A percentile compares a stretch with the other conserved stretches of the same genome.
These are phyloP conservation scores for Podabrus alpinus DNA, from an alignment of 2,888 invertebrate species.

Conservation along the genomic window DNA sequence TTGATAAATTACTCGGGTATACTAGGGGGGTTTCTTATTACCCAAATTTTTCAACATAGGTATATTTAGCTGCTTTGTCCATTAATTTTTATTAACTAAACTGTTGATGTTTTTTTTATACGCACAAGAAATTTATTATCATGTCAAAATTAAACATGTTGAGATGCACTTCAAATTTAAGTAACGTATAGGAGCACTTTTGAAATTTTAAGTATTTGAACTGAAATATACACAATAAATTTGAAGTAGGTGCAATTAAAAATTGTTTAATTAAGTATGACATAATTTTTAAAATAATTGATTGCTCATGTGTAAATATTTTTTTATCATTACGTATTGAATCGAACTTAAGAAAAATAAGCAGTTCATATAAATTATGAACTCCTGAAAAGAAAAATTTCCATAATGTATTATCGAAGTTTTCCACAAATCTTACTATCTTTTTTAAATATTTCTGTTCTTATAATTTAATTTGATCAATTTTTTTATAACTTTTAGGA, in stretches of 20 bases:
- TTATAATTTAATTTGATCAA: too few species aligned
- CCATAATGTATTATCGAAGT: too few species aligned
- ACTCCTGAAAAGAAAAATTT: too few species aligned
- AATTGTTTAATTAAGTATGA: neutral
- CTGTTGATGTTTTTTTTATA: conserved; percentile 1
- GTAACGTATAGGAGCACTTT: neutral
- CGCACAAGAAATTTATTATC: neutral
- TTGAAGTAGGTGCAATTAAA: neutral
- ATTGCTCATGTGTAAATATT: neutral
- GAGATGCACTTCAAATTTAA: neutral
- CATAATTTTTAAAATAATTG: neutral
- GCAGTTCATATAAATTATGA: too few species aligned
- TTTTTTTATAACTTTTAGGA: too few species aligned
- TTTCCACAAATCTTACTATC: too few species aligned
- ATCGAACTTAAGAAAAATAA: too few species aligned
- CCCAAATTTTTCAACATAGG: conserved; percentile 34
- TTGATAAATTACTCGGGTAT: conserved; percentile 43
- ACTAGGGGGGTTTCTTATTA: conserved; percentile 33
- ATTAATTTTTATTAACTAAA: conserved; percentile 23
- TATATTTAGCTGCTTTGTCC: conserved; percentile 19
- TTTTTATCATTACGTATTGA: too few species aligned
- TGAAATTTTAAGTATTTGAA: neutral
- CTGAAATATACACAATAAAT: neutral
- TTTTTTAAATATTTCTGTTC: too few species aligned
- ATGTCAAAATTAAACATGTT: neutral